phyloP scores from a whole-genome alignment of 2,797 vertebrate genomes.

The Valencia hispanica region DNA sequence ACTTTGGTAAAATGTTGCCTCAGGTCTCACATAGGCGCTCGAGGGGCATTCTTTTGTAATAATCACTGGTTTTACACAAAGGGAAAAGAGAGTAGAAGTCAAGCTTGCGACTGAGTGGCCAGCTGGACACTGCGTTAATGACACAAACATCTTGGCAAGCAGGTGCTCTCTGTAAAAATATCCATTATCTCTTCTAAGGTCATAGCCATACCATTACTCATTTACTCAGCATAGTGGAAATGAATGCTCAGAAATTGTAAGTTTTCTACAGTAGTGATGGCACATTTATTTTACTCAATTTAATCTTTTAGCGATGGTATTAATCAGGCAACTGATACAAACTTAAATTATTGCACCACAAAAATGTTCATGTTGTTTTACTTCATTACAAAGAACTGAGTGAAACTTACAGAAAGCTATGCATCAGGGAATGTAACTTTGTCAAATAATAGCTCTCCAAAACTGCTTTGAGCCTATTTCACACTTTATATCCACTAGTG shows the following conservation, averaged over 20 bases:
- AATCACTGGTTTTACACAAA: slow-evolving; percentile 25
- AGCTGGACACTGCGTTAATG: slow-evolving; percentile 50
- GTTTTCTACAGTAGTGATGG: background rate
- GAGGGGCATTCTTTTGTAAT: slow-evolving; percentile 27
- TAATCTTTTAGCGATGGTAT: slow-evolving; percentile 3
- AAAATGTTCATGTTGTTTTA: slow-evolving; percentile 28
- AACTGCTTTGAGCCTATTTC: slow-evolving; percentile 15
- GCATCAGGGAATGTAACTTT: slow-evolving; percentile 7
- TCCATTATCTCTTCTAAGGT: slow-evolving; percentile 65
- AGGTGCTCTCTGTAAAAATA: slow-evolving; percentile 59
- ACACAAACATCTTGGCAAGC: slow-evolving; percentile 58
- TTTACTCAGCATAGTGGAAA: slow-evolving; percentile 57
- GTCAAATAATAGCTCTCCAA: slow-evolving; percentile 25
- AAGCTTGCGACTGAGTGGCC: slow-evolving; percentile 56
- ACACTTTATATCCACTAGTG: slow-evolving; percentile 22
- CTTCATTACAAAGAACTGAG: slow-evolving; percentile 1
- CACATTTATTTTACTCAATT: slow-evolving; percentile 19
- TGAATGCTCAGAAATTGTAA: slow-evolving; percentile 33
- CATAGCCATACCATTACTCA: slow-evolving; percentile 62
- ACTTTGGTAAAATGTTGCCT: slow-evolving; percentile 13
- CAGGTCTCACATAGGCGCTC: background rate
- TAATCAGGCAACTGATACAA: slow-evolving; percentile 20
- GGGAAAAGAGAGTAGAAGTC: slow-evolving; percentile 38
- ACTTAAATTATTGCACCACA: slow-evolving; percentile 13
- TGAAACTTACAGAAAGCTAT: slow-evolving; percentile 29